A percentile compares a stretch with the other conserved stretches of the same genome.
phyloP scores from a whole-genome alignment of 1,140 invertebrate genomes.

The Ceratosolen solmsi region DNA sequence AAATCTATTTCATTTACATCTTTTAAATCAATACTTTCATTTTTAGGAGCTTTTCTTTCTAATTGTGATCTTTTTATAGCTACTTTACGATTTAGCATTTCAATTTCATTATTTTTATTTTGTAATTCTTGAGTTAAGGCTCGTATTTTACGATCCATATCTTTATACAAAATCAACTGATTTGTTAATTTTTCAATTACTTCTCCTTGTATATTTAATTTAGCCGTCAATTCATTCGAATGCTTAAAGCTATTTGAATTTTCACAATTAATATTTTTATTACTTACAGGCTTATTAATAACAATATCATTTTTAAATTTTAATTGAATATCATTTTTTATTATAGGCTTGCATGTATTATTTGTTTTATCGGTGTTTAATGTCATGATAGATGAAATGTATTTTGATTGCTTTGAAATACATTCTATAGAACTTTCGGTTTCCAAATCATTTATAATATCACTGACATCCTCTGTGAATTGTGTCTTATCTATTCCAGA shows the following conservation, averaged over 20 bases:
- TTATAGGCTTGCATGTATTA: conserved; percentile 32
- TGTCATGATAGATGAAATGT: conserved; percentile 59
- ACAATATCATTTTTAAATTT: conserved; percentile 30
- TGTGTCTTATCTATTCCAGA: conserved; percentile 12
- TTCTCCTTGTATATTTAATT: conserved; percentile 60
- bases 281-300: conserved; percentile 26
- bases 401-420: conserved; percentile 31
- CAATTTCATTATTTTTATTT: conserved; percentile 55
- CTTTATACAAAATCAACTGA: conserved; percentile 62
- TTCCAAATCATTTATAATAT: conserved; percentile 63
- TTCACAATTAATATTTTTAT: conserved; percentile 33
- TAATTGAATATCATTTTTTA: conserved; percentile 47
- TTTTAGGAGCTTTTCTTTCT: conserved; percentile 42
- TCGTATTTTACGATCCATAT: conserved; percentile 56
- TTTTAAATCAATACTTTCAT: conserved; percentile 21
- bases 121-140: conserved; percentile 54
- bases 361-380: conserved; percentile 45
- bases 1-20: conserved; percentile 52
- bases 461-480: conserved; percentile 60
- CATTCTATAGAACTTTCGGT: conserved; percentile 47
- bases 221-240: conserved; percentile 53
- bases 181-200: conserved; percentile 61
- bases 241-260: conserved; percentile 7
- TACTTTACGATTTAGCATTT: conserved; percentile 51
- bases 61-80: conserved; percentile 43